Percentiles rank a stretch among this genome's conserved stretches.
These are phyloP conservation scores for Spongilla lacustris DNA, from an alignment of 37 sponge, comb jelly and placozoan species.

Conservation along the genomic window DNA sequence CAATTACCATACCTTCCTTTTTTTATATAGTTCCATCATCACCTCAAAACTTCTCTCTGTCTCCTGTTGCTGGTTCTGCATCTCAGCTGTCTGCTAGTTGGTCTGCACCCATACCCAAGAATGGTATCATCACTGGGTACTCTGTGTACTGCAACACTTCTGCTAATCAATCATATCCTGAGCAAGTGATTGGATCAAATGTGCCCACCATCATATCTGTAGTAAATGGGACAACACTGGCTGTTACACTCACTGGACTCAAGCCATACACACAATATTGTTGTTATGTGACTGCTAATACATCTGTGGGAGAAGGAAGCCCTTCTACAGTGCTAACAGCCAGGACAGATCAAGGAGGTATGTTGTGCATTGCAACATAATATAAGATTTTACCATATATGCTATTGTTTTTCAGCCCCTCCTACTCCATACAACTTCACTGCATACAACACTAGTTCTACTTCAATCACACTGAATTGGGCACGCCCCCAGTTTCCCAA, in stretches of 20 bases:
- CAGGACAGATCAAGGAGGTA: neutral
- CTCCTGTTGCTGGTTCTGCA: neutral
- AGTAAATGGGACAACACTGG: neutral
- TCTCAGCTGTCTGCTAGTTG: conserved; percentile 8
- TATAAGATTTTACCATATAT: neutral
- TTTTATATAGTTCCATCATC: conserved; percentile 23
- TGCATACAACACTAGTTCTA: neutral
- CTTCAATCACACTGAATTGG: conserved; percentile 35
- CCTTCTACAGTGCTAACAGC: neutral
- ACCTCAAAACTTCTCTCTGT: conserved; percentile 16
- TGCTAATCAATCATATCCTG: conserved; percentile 2
- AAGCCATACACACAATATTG: conserved; percentile 48
- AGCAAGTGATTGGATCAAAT: conserved; percentile 9
- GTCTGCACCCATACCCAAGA: neutral
- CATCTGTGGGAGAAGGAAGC: conserved; percentile 20
- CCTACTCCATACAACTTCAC: conserved; percentile 26
- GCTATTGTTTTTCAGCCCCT: conserved; percentile 25
- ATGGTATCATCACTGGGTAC: conserved; percentile 32
- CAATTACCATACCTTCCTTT: no score
- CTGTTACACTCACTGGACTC: conserved; percentile 26
- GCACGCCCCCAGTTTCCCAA: conserved; percentile 31
- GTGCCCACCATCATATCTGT: neutral
- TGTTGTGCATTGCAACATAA: neutral
- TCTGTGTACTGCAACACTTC: conserved; percentile 4
- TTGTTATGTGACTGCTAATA: conserved; percentile 36